Evolutionary conservation across 2,113 vertebrate species (phyloP).

Genomic region (Electrona antarctica): DNA sequence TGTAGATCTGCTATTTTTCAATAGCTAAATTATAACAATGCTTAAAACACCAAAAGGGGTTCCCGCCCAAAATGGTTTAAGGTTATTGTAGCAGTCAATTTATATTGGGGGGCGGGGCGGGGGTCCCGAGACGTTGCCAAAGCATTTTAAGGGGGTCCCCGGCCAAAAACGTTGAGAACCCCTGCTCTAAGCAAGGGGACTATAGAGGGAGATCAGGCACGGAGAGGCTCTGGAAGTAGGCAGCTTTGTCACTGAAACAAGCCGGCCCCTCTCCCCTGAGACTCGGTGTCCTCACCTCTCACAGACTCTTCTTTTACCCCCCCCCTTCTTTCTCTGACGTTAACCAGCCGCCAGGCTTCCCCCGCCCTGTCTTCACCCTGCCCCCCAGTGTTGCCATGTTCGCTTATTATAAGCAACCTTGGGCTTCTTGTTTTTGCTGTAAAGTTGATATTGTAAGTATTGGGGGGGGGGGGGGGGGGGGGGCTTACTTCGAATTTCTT

Average conservation of each 20-base stretch:
- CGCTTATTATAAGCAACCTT: too few relatives aligned
- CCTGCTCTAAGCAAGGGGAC: conserved; percentile 82
- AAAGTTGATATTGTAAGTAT: conserved; percentile 14
- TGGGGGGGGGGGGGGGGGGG: background rate
- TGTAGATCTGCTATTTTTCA: too few relatives aligned
- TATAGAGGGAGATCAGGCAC: conserved; percentile 88
- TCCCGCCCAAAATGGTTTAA: too few relatives aligned
- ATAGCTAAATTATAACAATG: too few relatives aligned
- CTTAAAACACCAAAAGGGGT: too few relatives aligned
- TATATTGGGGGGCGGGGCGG: too few relatives aligned
- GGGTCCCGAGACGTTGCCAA: too few relatives aligned
- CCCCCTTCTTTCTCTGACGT: conserved; percentile 31
- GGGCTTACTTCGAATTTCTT: too few relatives aligned
- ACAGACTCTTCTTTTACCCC: conserved; percentile 52
- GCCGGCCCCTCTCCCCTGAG: conserved; percentile 48
- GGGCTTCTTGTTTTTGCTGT: conserved; percentile 31
- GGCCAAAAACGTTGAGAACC: too few relatives aligned
- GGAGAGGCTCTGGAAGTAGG: conserved; percentile 86
- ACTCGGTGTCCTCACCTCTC: conserved; percentile 44
- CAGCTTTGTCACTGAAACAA: conserved; percentile 72
- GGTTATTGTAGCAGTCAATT: too few relatives aligned
- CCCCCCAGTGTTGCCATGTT: conserved; percentile 8
- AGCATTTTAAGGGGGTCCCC: too few relatives aligned
- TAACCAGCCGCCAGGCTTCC: conserved; percentile 15
- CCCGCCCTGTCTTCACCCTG: conserved; percentile 18